These are phyloP conservation scores for Heteromormyrus szaboi DNA, from an alignment of 2,797 vertebrate genomes.

Conservation along the genomic window DNA sequence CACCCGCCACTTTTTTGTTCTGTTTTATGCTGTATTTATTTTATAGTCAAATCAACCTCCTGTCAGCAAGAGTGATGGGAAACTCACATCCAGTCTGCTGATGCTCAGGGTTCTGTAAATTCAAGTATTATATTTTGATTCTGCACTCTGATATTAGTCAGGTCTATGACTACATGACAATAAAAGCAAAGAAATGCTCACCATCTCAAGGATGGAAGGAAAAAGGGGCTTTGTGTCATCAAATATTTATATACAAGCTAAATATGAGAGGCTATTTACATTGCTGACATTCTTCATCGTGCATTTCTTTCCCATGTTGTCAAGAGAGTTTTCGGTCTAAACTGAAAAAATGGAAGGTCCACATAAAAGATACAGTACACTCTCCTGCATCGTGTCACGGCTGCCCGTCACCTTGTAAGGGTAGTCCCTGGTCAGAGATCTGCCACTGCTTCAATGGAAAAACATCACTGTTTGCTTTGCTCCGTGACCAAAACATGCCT, in stretches of 20 bases:
- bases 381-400: not conserved
- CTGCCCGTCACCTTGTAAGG: not conserved
- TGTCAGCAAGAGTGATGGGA: not conserved
- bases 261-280: slow-evolving; percentile 4
- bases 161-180: not conserved
- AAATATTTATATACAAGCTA: not conserved
- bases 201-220: not conserved
- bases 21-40: not conserved
- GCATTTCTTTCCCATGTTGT: not conserved
- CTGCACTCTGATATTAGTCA: not conserved
- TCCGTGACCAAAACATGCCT: not conserved
- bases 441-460: not conserved
- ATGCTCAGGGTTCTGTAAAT: not conserved
- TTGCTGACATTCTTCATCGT: not conserved
- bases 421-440: not conserved
- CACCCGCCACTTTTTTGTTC: not conserved
- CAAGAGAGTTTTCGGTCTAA: not conserved
- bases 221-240: not conserved
- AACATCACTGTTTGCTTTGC: not conserved
- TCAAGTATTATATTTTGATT: not conserved
- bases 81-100: not conserved
- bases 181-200: not conserved
- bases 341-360: not conserved
- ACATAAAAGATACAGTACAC: not conserved
- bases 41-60: not conserved